Base-by-base conservation (phyloP, 2,797 vertebrate genomes). In the Cheirogaleus major region DNA sequence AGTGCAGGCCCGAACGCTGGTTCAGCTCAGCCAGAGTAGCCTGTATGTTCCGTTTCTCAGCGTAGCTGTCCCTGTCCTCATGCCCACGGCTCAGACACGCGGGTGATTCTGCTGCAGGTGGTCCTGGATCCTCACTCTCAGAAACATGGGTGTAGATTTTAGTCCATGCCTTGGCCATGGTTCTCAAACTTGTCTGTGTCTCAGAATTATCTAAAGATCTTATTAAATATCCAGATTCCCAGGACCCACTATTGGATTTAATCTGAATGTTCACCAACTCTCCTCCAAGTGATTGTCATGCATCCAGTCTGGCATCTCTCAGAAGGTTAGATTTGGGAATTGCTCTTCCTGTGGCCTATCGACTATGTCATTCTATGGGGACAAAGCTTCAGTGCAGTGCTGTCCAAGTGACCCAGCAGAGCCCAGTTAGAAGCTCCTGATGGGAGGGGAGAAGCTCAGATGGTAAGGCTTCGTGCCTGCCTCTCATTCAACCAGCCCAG, bases 151-250 rank as follows among this genome's bases (percentile, higher is more conserved):
- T 45, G 2, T 76, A 78, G 57, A 41, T 78, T 73, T 72, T 79
- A 87, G 45, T 82, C 1, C 32, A 41, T 32, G 32, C 18, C 14
- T 18, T 17, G 11, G 27, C 43, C 25, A 6, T 45, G 45, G 32
- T 43, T 59, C 11, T 86, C 23, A 67, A 67, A 18, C 11, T 50
- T 75, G 20, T 27, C 25, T 55, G 41, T 95, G 32, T 12, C 69
- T 90, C 27, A 52, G 17, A 94, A 55, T 76, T 78, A 69, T 63
- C 17, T 32, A 4, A 27, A 32, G 22, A 30, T 50, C 61, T 89
- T 79, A 55, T 59, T 45, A 92, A 84, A 84, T 57, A 59, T 18
- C 35, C 6, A 87, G 81, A 69, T 67, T 87, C 25, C 52, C 35
- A 80, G 83, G 65, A 69, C 38, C 17, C 5, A 15, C 43, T 69